Percentiles rank a stretch among this genome's conserved stretches.
Evolutionary conservation across 2,797 vertebrate species (phyloP).

Genomic region (Tokudaia muenninki): DNA sequence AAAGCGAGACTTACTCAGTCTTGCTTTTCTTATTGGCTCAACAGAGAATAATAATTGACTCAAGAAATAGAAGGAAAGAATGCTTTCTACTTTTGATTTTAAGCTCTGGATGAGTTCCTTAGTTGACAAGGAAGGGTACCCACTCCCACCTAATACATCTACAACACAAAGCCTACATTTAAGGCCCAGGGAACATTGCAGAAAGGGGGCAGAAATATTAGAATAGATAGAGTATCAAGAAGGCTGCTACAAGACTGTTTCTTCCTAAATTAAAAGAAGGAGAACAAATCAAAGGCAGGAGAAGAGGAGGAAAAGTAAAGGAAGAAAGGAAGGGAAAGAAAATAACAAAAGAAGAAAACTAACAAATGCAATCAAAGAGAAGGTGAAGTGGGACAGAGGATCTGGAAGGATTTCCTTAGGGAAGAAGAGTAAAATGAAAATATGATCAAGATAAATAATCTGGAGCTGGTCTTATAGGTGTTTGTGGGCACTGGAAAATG

Average conservation of each 20-base stretch:
- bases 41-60: background rate
- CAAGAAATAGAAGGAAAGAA: background rate
- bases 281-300: no score
- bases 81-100: conserved; percentile 7
- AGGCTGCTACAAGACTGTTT: background rate
- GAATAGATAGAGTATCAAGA: background rate
- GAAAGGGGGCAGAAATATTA: background rate
- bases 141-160: background rate
- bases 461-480: background rate
- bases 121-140: background rate
- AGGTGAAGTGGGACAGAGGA: background rate
- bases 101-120: conserved; percentile 23
- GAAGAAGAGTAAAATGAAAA: background rate
- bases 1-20: background rate
- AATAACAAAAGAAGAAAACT: background rate
- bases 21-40: conserved; percentile 1
- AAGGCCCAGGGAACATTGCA: background rate
- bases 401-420: background rate
- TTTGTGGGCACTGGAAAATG: background rate
- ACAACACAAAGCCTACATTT: background rate
- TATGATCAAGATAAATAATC: background rate
- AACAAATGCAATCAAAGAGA: background rate
- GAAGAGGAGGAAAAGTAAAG: background rate
- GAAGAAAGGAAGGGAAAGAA: background rate
- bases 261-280: background rate